Conservation (phyloP, 2,113 vertebrate species). For the Malurus alboscapulatus region DNA sequence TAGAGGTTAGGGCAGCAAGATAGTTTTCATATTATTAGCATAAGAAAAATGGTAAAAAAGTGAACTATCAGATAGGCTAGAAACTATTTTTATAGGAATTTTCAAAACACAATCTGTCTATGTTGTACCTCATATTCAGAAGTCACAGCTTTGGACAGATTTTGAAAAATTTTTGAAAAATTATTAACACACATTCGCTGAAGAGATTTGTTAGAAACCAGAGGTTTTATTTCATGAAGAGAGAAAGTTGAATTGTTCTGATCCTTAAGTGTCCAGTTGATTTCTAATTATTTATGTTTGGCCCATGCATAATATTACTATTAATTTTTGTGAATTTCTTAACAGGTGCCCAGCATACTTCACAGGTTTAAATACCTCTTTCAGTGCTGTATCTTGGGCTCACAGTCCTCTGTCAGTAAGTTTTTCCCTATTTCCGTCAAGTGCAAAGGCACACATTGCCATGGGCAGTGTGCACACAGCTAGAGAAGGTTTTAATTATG, state of each 20-base stretch:
- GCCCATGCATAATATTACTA: not conserved
- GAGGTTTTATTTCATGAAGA: not conserved
- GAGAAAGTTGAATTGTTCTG: not conserved
- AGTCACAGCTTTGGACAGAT: not conserved
- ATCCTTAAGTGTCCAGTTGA: not conserved
- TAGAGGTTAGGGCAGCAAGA: not conserved
- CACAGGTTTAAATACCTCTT: not conserved
- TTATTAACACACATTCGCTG: not conserved
- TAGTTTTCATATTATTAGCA: not conserved
- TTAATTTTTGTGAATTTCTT: not conserved
- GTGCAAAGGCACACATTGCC: not conserved
- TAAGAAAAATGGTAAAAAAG: not conserved
- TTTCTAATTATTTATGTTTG: not conserved
- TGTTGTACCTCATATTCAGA: not conserved
- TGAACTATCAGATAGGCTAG: not conserved
- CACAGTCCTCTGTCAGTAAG: not conserved
- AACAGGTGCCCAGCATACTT: not conserved
- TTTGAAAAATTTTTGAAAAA: not conserved
- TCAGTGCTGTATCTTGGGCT: not conserved
- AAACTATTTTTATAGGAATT: not conserved
- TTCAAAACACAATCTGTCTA: not conserved
- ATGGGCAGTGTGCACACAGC: not conserved
- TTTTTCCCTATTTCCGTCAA: not conserved
- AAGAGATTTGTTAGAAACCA: not conserved
- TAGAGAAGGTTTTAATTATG: constrained; percentile 14